These are phyloP conservation scores for Callospermophilus lateralis DNA, from an alignment of 2,113 vertebrate species.

Conservation along the genomic window DNA sequence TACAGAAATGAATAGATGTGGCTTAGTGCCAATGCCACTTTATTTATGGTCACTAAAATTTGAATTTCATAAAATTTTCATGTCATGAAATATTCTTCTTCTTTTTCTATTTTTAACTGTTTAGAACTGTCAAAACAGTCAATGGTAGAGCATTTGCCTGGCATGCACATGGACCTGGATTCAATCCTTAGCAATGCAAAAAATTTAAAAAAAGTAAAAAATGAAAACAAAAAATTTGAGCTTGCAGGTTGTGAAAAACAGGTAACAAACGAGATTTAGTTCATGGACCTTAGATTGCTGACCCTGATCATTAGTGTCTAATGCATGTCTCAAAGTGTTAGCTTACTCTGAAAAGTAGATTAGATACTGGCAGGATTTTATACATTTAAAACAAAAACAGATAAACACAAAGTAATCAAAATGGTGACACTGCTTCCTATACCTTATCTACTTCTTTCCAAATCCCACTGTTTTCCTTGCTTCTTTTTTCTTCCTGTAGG, in stretches of 20 bases:
- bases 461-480: not conserved
- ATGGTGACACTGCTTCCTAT: conserved; percentile 4
- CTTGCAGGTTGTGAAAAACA: not conserved
- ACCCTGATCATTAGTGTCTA: not conserved
- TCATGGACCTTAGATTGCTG: not conserved
- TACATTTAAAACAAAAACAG: conserved; percentile 48
- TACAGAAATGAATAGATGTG: not conserved
- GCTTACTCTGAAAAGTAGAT: not conserved
- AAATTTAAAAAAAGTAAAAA: too few relatives aligned
- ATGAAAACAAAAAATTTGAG: not conserved
- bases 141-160: not conserved
- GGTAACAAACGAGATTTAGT: not conserved
- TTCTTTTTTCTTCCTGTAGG: conserved; percentile 77
- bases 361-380: not conserved
- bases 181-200: too few relatives aligned
- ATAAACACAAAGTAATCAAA: not conserved
- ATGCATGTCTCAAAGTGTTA: not conserved
- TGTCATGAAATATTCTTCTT: not conserved
- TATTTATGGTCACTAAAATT: conserved; percentile 48
- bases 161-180: not conserved
- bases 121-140: conserved; percentile 32
- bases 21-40: conserved; percentile 42
- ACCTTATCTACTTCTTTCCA: not conserved
- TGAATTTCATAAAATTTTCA: conserved; percentile 9
- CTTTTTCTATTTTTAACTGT: conserved; percentile 23